Percentiles rank a stretch among this genome's conserved stretches.
phyloP scores from a whole-genome alignment of 2,113 vertebrate species.

The Otus sunia region DNA sequence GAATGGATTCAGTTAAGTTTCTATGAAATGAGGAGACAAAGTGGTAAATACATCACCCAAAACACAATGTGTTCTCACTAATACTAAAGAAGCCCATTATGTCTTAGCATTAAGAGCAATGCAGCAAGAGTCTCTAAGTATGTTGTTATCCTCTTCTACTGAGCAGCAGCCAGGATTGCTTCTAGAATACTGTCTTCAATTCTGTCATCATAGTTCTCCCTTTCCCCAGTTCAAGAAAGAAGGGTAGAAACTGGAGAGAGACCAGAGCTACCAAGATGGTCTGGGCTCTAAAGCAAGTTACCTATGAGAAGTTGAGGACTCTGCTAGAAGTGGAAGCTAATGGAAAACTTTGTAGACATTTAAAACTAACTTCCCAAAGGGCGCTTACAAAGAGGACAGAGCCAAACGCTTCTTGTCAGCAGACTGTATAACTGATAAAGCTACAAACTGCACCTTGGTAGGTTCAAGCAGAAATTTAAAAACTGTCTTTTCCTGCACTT shows the following conservation, averaged over 20 bases:
- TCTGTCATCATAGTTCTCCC: background rate
- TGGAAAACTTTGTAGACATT: background rate
- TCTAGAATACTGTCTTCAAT: background rate
- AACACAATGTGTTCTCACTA: background rate
- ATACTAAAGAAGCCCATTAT: background rate
- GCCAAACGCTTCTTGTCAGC: background rate
- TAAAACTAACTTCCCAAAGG: background rate
- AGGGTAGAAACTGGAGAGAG: background rate
- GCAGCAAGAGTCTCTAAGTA: fast-evolving
- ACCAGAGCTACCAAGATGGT: background rate
- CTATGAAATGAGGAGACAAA: background rate
- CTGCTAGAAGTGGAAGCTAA: background rate
- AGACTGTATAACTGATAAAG: background rate
- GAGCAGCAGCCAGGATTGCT: background rate
- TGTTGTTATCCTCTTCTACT: background rate
- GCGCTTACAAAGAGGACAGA: fast-evolving
- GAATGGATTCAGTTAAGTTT: background rate
- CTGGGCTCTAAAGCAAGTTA: background rate
- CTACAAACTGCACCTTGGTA: background rate
- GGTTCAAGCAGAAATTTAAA: background rate
- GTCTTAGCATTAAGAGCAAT: background rate
- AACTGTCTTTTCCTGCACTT: background rate
- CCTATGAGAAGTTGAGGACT: background rate
- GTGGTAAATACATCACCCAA: background rate
- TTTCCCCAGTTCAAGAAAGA: background rate